These are phyloP conservation scores for Ranitomeya variabilis DNA, from an alignment of 2,113 vertebrate species.

Conservation along the genomic window DNA sequence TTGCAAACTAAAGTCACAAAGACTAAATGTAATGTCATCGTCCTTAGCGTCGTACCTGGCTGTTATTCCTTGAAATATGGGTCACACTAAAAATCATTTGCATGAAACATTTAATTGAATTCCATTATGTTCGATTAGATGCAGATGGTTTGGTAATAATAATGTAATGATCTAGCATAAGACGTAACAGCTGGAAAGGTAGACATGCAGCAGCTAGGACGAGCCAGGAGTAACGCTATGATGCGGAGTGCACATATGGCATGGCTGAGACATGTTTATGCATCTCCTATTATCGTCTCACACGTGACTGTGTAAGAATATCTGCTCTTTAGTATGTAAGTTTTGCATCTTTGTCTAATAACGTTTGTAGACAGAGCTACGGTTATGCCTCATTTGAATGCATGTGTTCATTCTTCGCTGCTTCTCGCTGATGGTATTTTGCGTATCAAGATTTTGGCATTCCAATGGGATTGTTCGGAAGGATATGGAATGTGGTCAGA, in stretches of 20 bases:
- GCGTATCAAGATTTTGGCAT: background rate
- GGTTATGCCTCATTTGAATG: conserved; percentile 7
- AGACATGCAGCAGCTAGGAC: background rate
- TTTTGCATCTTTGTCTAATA: background rate
- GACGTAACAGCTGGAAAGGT: conserved; percentile 12
- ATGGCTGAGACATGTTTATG: background rate
- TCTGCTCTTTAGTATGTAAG: background rate
- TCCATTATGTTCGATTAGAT: conserved; percentile 17
- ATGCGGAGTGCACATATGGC: background rate
- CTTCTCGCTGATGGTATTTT: background rate
- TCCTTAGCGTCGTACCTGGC: background rate
- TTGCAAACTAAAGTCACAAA: conserved; percentile 36
- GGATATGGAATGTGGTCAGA: background rate
- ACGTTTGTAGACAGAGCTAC: background rate
- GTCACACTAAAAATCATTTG: conserved; percentile 36
- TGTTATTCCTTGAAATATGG: background rate
- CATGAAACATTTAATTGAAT: background rate
- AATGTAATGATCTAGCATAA: conserved; percentile 8
- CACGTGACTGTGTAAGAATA: background rate
- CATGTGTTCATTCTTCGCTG: background rate
- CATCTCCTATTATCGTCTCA: background rate
- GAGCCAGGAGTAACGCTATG: background rate
- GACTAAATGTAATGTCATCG: conserved; percentile 36
- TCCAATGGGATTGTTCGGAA: background rate
- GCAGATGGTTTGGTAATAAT: conserved; percentile 20